Evolutionary conservation across 1,140 invertebrate genomes (phyloP).

Genomic region (Geopemphigus sp.): DNA sequence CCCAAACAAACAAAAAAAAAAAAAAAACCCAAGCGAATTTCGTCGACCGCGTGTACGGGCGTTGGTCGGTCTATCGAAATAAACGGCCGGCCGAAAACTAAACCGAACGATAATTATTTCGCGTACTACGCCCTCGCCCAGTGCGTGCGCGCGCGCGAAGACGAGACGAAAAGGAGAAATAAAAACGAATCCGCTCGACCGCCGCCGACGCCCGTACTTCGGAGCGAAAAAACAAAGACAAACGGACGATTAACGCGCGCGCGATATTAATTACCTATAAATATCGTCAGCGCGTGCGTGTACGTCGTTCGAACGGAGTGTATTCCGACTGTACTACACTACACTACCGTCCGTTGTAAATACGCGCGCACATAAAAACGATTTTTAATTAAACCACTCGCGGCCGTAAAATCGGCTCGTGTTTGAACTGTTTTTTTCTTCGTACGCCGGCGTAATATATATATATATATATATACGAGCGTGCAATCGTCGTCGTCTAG

Average conservation of each 20-base stretch:
- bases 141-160: too few species aligned
- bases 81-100: too few species aligned
- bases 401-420: slow-evolving; percentile 5
- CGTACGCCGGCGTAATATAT: not conserved
- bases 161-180: not conserved
- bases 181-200: not conserved
- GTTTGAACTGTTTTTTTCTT: slow-evolving; percentile 13
- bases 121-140: not conserved
- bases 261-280: slow-evolving; percentile 19
- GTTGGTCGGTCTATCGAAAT: too few species aligned
- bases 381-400: slow-evolving; percentile 41
- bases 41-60: too few species aligned
- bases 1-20: too few species aligned
- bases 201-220: too few species aligned
- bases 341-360: not conserved
- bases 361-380: not conserved
- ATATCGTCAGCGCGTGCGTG: not conserved
- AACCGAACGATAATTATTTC: not conserved
- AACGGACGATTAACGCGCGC: not conserved
- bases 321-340: not conserved
- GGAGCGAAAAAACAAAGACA: too few species aligned
- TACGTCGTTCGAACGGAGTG: not conserved
- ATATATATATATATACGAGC: not conserved
- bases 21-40: too few species aligned
- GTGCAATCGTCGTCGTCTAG: not conserved